Base-by-base conservation (phyloP, 2,113 vertebrate genomes). In the Coptodon rendalli region DNA sequence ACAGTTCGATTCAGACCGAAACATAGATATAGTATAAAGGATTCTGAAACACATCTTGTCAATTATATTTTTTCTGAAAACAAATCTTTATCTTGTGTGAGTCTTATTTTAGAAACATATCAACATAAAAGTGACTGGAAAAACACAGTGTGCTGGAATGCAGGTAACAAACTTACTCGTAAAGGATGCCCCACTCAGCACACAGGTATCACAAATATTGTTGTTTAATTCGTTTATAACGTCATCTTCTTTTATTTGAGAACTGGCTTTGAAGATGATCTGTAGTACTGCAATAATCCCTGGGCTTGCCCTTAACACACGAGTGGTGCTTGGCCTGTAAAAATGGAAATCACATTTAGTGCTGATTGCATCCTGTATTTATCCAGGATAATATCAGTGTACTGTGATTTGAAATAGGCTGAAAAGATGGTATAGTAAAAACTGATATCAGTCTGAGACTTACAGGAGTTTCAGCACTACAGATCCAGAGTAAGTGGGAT, bases 381-480 rank as follows among this genome's bases (percentile, higher is more conserved):
- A 8, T 12, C 3, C 61, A 63, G 59, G 5, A 9, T 11, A 82
- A 34, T 5, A 14, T 7, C 6, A 22, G 4, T 83, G 48, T 14
- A 81, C 13, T 8, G 24, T 80, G n/a, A 11, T 43, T 63, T 3
- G 6, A n/a, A 29, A 78, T 5, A 16, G 5, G 16, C 59, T 19
- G 9, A 68, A 29, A 29, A 86, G 13, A 53, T 12, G 6, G 19
- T 61, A 61, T 31, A 17, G 27, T 0, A 36, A 73, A 73, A 45
- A 5, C 4, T 22, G 52, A 2, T 40, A 10, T 19, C 14, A 40
- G 13, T 16, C 10, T 31, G 3, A 12, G 7, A 86, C 93, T 89
- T 83, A 96, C 95, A 0, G 0, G 43, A 96, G 29, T 53, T 90
- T 5, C 63, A 89, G 36, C 43, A 96, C 93, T 38, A 0, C 85